phyloP scores from a whole-genome alignment of 2,113 vertebrate species.

The Redunca redunca region DNA sequence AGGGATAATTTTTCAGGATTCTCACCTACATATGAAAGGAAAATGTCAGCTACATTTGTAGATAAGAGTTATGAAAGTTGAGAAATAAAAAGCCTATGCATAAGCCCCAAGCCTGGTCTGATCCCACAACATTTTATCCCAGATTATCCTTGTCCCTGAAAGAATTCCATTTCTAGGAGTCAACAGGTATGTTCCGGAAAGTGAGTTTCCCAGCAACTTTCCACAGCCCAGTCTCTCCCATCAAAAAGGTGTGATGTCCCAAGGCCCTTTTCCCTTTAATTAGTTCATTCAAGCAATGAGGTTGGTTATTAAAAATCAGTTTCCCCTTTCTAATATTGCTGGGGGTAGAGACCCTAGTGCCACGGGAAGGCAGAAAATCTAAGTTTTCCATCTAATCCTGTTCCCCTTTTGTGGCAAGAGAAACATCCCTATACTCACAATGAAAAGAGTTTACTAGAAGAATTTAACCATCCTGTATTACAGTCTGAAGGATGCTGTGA shows the following conservation, averaged over 20 bases:
- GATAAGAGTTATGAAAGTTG: not conserved
- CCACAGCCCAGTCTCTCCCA: not conserved
- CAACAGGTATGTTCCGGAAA: not conserved
- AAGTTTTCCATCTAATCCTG: not conserved
- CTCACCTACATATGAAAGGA: not conserved
- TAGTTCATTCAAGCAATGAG: not conserved
- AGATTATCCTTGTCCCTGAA: not conserved
- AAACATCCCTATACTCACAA: not conserved
- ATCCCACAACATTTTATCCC: not conserved
- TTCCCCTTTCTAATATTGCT: not conserved
- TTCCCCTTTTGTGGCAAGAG: not conserved
- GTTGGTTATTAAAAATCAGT: not conserved
- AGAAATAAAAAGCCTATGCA: not conserved
- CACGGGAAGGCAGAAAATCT: not conserved
- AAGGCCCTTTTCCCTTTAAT: not conserved
- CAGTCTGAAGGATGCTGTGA: not conserved
- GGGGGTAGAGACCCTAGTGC: not conserved
- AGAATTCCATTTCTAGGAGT: not conserved
- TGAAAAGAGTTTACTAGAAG: not conserved
- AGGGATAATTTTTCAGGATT: not conserved
- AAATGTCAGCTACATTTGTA: not conserved
- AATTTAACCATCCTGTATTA: not conserved
- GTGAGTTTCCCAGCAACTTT: not conserved
- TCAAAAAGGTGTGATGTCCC: not conserved
- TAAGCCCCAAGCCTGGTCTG: not conserved